Percentiles rank a stretch among this genome's conserved stretches.
Evolutionary conservation across 2,888 invertebrate species (phyloP).

Genomic region (Drosophila peninsularis): DNA sequence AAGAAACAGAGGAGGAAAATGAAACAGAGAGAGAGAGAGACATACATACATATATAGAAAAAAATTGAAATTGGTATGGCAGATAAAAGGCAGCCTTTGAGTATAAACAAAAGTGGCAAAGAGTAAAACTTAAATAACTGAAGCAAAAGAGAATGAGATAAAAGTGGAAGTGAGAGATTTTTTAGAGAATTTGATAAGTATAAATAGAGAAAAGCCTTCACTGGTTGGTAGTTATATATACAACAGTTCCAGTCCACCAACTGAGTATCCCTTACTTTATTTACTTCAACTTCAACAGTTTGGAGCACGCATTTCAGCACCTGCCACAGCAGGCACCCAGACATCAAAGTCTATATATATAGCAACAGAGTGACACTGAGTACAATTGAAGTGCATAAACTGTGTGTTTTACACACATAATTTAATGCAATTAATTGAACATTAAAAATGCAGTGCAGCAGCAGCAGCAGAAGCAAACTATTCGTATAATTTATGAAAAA

Average conservation of each 20-base stretch:
- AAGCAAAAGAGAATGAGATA: no score
- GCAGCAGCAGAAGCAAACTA: conserved; percentile 15
- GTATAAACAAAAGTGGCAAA: not conserved
- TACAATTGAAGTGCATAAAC: conserved; percentile 6
- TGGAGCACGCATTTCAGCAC: not conserved
- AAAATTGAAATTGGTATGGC: no score
- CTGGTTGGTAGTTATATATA: no score
- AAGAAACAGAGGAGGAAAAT: not conserved
- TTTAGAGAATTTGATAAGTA: no score
- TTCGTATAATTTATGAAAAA: conserved; percentile 35
- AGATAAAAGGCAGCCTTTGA: no score
- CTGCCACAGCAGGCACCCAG: not conserved
- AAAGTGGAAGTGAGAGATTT: no score
- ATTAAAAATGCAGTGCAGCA: conserved; percentile 48
- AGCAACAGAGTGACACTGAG: not conserved
- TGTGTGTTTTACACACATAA: conserved; percentile 40
- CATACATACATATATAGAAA: no score
- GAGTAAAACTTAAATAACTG: no score
- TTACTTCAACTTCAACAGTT: not conserved
- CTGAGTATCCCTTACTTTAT: no score
- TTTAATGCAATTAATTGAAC: conserved; percentile 63
- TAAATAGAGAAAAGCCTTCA: no score
- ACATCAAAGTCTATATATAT: not conserved
- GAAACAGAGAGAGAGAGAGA: not conserved
- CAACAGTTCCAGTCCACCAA: no score